Percentiles rank a stretch among this genome's conserved stretches.
Conservation (phyloP, 1,140 invertebrate genomes). For the Stenopsyche tienmushanensis region DNA sequence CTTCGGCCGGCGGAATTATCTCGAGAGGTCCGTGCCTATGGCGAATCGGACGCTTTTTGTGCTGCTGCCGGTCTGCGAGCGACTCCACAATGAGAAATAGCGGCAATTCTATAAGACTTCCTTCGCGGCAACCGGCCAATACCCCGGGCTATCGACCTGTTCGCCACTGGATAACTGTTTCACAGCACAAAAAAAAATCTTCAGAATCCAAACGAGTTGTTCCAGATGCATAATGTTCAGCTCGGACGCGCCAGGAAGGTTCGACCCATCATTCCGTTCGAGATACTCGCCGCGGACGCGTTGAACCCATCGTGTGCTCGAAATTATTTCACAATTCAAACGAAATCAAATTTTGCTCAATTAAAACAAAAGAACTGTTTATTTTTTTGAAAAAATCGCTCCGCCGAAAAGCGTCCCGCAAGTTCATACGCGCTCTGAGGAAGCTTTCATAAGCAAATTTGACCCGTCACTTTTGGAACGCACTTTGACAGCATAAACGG, state of each 20-base stretch:
- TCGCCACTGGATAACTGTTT: constrained; percentile 38
- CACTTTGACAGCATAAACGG: too few relatives aligned
- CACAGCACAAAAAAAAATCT: constrained; percentile 39
- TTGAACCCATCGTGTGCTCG: neutral
- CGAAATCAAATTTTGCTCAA: neutral
- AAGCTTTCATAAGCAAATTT: too few relatives aligned
- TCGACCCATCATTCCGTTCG: neutral
- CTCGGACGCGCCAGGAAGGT: constrained; percentile 7
- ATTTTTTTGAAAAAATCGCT: neutral
- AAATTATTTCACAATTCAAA: too few relatives aligned
- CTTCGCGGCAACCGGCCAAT: constrained; percentile 11
- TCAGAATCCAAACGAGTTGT: constrained; percentile 38
- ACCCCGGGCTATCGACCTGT: constrained; percentile 23
- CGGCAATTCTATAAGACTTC: too few relatives aligned
- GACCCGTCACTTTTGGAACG: too few relatives aligned
- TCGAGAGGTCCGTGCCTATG: neutral
- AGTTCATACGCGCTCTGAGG: too few relatives aligned
- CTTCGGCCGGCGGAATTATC: too few relatives aligned
- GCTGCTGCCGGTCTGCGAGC: neutral
- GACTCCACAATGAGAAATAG: neutral
- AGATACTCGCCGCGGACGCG: neutral
- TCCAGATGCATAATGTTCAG: constrained; percentile 37
- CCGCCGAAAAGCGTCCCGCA: too few relatives aligned
- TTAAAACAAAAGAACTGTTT: neutral
- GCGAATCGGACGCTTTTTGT: neutral